Evolutionary conservation across 2,888 invertebrate species (phyloP).

Genomic region (Eudemis profundana): DNA sequence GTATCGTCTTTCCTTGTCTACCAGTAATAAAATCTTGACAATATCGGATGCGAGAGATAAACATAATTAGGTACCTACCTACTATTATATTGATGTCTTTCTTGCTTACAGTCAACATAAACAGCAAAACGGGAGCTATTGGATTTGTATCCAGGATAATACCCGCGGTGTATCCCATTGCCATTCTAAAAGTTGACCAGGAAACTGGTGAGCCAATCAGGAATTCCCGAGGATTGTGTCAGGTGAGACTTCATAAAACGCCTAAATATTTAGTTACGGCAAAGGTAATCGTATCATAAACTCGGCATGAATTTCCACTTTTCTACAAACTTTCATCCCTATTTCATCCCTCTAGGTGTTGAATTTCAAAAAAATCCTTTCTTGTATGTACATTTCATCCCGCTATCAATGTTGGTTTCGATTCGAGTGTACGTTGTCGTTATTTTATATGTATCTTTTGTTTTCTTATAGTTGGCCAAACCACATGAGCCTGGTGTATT

Average conservation of each 20-base stretch:
- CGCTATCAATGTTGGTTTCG: too few relatives aligned
- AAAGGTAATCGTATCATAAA: neutral
- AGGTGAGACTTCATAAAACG: constrained; percentile 62
- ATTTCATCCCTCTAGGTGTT: too few relatives aligned
- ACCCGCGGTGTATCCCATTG: constrained; percentile 96
- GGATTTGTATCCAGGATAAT: constrained; percentile 97
- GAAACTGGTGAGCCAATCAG: constrained; percentile 96
- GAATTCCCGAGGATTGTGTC: constrained; percentile 93
- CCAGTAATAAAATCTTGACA: too few relatives aligned
- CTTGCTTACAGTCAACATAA: constrained; percentile 91
- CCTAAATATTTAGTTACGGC: neutral
- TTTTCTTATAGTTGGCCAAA: constrained; percentile 82
- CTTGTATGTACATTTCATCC: too few relatives aligned
- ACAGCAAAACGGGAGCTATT: constrained; percentile 97
- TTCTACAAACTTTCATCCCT: too few relatives aligned
- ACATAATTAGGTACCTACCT: neutral
- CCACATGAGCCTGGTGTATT: constrained; percentile 97
- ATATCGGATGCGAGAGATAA: too few relatives aligned
- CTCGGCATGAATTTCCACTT: too few relatives aligned
- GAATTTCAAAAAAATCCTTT: too few relatives aligned
- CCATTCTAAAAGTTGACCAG: constrained; percentile 95
- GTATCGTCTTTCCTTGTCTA: too few relatives aligned
- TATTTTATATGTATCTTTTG: constrained; percentile 11
- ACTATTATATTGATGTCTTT: neutral
- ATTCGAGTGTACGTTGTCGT: too few relatives aligned